A percentile compares a stretch with the other conserved stretches of the same genome.
Evolutionary conservation across 2,113 vertebrate genomes (phyloP).

Genomic region (Ictalurus punctatus): DNA sequence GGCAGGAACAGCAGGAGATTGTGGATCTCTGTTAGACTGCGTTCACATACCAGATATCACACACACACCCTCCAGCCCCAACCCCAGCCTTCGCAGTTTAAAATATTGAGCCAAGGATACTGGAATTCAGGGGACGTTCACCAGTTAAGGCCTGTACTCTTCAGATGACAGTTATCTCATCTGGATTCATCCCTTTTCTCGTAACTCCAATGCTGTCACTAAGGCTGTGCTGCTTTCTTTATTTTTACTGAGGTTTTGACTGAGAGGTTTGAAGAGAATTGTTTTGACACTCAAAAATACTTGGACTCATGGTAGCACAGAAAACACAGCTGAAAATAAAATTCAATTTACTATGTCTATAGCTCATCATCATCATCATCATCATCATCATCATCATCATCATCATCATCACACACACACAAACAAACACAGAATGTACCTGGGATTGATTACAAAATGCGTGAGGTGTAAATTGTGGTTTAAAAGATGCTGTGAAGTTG

Average conservation of each 20-base stretch:
- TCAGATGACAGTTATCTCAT: conserved; percentile 13
- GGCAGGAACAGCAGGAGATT: background rate
- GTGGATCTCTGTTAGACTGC: background rate
- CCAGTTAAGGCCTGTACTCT: background rate
- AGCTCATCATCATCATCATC: background rate
- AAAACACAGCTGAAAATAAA: background rate
- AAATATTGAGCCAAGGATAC: conserved; percentile 1
- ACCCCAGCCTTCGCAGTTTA: background rate
- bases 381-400: background rate
- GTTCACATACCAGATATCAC: background rate
- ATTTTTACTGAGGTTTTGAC: too few species aligned
- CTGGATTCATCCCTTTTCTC: conserved; percentile 19
- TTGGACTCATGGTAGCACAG: background rate
- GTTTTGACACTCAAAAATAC: background rate
- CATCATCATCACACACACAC: background rate
- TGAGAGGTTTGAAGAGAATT: background rate
- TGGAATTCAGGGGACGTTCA: background rate
- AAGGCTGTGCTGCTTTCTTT: background rate
- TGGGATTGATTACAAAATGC: background rate
- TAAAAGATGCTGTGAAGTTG: background rate
- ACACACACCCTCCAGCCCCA: background rate
- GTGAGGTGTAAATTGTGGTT: background rate
- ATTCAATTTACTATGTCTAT: background rate
- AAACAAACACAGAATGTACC: background rate
- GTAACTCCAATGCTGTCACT: background rate